A percentile compares a stretch with the other conserved stretches of the same genome.
These are phyloP conservation scores for Scrobipalpa costella DNA, from an alignment of 2,888 invertebrate genomes.

Conservation along the genomic window DNA sequence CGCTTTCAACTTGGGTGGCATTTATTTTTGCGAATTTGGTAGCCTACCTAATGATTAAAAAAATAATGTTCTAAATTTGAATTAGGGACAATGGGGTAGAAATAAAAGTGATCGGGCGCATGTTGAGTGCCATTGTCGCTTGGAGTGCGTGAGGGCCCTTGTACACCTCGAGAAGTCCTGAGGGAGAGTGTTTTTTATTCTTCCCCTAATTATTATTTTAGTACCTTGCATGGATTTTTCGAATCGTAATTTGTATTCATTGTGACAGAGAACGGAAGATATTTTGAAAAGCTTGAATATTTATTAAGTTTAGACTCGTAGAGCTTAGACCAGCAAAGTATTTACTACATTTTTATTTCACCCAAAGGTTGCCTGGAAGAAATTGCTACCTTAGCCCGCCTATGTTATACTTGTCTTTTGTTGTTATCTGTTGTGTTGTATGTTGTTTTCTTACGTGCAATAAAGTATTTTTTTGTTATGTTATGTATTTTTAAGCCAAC, in stretches of 20 bases:
- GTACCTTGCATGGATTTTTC: slow-evolving; percentile 15
- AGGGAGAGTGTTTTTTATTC: slow-evolving; percentile 17
- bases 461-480: too few relatives aligned
- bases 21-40: neutral
- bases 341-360: too few relatives aligned
- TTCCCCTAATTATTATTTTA: slow-evolving; percentile 20
- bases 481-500: too few relatives aligned
- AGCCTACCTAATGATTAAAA: neutral
- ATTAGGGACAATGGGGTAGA: slow-evolving; percentile 27
- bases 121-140: slow-evolving; percentile 22
- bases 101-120: slow-evolving; percentile 26
- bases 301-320: neutral
- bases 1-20: slow-evolving; percentile 2
- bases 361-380: too few relatives aligned
- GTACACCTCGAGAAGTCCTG: slow-evolving; percentile 12
- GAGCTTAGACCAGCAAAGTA: too few relatives aligned
- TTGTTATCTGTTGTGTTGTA: too few relatives aligned
- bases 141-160: slow-evolving; percentile 23
- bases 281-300: neutral
- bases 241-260: slow-evolving; percentile 1
- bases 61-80: slow-evolving; percentile 16
- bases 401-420: too few relatives aligned
- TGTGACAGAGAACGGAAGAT: neutral
- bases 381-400: too few relatives aligned
- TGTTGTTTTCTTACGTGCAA: too few relatives aligned